A percentile compares a stretch with the other conserved stretches of the same genome.
These are phyloP conservation scores for Diorhabda sublineata DNA, from an alignment of 1,140 invertebrate genomes.

Conservation along the genomic window DNA sequence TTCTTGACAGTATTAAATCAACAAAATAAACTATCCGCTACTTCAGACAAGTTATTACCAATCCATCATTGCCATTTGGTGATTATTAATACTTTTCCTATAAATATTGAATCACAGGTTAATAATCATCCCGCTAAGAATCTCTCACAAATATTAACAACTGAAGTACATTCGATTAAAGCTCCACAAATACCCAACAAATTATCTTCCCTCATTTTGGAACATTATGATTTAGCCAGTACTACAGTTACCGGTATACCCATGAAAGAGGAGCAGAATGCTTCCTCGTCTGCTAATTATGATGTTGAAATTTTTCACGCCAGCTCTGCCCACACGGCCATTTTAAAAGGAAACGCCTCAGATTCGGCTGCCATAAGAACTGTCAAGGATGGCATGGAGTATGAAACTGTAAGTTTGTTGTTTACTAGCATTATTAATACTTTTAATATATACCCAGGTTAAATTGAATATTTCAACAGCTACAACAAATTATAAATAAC, in stretches of 20 bases:
- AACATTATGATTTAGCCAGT: constrained; percentile 88
- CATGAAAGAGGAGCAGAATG: constrained; percentile 99
- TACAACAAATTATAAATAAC: background rate
- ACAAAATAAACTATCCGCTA: constrained; percentile 62
- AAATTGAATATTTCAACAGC: too few species aligned
- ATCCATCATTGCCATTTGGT: constrained; percentile 86
- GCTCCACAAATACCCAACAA: constrained; percentile 61
- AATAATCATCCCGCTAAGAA: constrained; percentile 58
- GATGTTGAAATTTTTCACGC: constrained; percentile 95
- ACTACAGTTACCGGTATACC: constrained; percentile 96
- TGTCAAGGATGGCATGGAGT: constrained; percentile 52
- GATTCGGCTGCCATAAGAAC: constrained; percentile 50
- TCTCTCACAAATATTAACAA: constrained; percentile 60
- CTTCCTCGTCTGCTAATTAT: constrained; percentile 95
- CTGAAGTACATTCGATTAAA: constrained; percentile 67
- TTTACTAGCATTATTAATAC: too few species aligned
- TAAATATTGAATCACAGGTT: constrained; percentile 69
- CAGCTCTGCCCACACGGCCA: constrained; percentile 73
- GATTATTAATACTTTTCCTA: constrained; percentile 81
- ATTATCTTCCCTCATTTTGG: constrained; percentile 69
- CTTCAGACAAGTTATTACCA: constrained; percentile 50
- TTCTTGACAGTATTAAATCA: constrained; percentile 73
- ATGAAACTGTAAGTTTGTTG: constrained; percentile 53
- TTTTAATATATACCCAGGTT: too few species aligned
- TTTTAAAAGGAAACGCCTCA: constrained; percentile 60